Evolutionary conservation across 2,888 invertebrate species (phyloP), one percentile per base, ranked within the genome.

Genomic region (Melolontha melolontha): DNA sequence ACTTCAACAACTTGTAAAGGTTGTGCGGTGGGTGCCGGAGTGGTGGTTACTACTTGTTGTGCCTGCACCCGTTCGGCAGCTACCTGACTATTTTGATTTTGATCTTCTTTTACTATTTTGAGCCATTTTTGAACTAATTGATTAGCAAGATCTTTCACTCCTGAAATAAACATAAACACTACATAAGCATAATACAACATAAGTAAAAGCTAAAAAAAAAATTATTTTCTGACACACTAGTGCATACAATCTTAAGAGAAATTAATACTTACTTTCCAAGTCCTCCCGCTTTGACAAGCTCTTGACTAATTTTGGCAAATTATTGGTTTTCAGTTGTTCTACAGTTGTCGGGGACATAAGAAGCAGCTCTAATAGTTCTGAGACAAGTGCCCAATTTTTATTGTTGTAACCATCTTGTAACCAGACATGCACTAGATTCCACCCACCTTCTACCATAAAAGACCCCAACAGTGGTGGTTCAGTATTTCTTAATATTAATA

Each of bases 391-490:
- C 90, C 92, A 93, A 84, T 97, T 96, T 81, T 91, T 90, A 7
- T 90, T 89, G 12, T 90, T 88, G 72, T 94, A 92, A 62, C 94
- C 94, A 81, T 96, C 95, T 67, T 92, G 92, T 62, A 98, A 85
- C 98, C 98, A 98, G 76, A 89, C 89, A 78, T 95, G 93, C 51
- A 96, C 90, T 67, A 96, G 87, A 74, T 91, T 89, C 98, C 98
- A 98, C 51, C 97, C 98, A 73, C 95, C 96, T 68, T 91, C 91
- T 68, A 90, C 89, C 92, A 97, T 93, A 82, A 97, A 96, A 87
- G 92, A 89, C 70, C 92, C 92, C 64, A 97, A 86, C 70, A 96
- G 86, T 72, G 93, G 92, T 5, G 91, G 89, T 79, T 92, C 91
- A 10, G 97, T 96, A 71, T 92, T 91, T 83, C 94, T 94, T 68